A percentile compares a stretch with the other conserved stretches of the same genome.
These are phyloP conservation scores for Syndactyla subalaris DNA, from an alignment of 2,797 vertebrate genomes.

Conservation along the genomic window DNA sequence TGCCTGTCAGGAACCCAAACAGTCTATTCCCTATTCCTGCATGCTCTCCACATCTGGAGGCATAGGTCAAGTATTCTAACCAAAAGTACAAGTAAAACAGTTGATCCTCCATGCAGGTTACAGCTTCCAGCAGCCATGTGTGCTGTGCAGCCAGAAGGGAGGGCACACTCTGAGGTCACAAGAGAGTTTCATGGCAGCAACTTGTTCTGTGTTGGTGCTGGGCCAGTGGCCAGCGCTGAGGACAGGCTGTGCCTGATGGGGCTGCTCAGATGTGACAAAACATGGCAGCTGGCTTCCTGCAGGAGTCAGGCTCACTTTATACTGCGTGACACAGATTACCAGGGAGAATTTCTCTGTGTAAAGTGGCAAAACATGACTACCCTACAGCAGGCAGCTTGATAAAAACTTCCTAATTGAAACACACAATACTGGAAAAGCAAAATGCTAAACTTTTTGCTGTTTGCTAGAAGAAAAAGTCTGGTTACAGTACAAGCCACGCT, in stretches of 20 bases:
- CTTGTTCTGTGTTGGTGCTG: neutral
- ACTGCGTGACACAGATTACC: accelerated
- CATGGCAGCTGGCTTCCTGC: neutral
- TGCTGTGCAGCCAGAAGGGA: too few relatives aligned
- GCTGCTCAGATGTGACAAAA: neutral
- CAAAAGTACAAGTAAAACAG: neutral
- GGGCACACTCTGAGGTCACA: accelerated
- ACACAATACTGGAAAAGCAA: neutral
- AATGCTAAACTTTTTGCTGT: neutral
- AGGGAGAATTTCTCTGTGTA: neutral
- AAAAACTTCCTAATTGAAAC: accelerated
- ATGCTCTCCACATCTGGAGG: accelerated
- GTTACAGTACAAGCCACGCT: accelerated
- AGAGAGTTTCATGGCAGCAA: accelerated
- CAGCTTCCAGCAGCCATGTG: accelerated
- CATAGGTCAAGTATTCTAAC: accelerated
- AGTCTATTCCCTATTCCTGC: accelerated
- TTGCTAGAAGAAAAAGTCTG: neutral
- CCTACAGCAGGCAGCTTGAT: neutral
- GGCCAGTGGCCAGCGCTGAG: accelerated
- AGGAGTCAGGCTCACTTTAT: neutral
- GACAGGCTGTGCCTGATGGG: neutral
- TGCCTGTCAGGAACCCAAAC: accelerated
- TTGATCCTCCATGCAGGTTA: accelerated
- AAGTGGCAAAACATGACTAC: neutral